Evolutionary conservation across 1,140 invertebrate species (phyloP), one percentile per base, ranked within the genome.

Genomic region (Zaprionus tsacasi): DNA sequence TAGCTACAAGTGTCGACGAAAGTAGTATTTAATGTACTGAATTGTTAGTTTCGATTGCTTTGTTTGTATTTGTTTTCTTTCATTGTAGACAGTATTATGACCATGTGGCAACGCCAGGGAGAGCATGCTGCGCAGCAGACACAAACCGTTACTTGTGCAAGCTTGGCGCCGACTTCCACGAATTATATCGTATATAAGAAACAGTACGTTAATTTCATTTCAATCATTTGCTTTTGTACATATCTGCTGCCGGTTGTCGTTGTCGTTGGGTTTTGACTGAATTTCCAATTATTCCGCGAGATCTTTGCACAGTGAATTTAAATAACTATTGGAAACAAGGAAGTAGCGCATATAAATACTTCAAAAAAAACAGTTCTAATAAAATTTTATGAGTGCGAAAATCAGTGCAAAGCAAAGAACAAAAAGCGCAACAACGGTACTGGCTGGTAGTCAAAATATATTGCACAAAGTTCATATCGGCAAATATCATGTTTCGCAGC

Each of bases 311-410:
- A 58, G 33, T 36, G 57, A 79, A 69, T 60, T 70, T 27, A 12
- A 50, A 48, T 8, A 45, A 10, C 45, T 17, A 21, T 33, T 27
- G 1, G 48, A 79, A 10, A 21, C 56, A 54, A 81, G 67, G 82
- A 83, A 88, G 85, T 88, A 88, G 40, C 73, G 57, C 50, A 43
- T 35, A 56, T 38, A 67, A 50, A 73, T 89, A 88, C 85, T 88
- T 88, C 78, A 85, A 54, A 63, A 13, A 52, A 43, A 21, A 60
- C 30, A 40, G 11, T 13, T 30, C 27, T 63, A 45, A 60, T 48
- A 58, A 69, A 55, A 55, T 66, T 68, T 60, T 69, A 69, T 48
- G 45, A 59, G 68, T 40, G 67, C 27, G 57, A 27, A 43, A 81
- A 33, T 68, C 64, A 52, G 71, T 63, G 63, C 45, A 69, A 48